Evolutionary conservation across 2,113 vertebrate genomes (phyloP).

Genomic region (Tragelaphus strepsiceros): DNA sequence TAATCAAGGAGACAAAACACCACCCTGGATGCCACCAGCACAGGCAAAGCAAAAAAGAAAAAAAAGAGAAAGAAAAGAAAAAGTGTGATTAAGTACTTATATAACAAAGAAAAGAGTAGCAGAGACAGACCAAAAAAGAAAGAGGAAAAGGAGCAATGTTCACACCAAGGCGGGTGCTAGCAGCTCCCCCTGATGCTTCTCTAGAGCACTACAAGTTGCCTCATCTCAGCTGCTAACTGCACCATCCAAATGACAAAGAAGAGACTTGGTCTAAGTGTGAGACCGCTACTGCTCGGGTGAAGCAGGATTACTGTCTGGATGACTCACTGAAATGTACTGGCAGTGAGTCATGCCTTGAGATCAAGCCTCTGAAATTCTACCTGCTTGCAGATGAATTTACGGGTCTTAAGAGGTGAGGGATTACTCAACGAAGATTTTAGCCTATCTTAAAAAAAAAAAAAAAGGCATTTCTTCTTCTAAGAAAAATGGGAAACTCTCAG

Average conservation of each 20-base stretch:
- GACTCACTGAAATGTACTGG: slow-evolving; percentile 14
- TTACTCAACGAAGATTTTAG: slow-evolving; percentile 18
- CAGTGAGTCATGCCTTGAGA: slow-evolving; percentile 24
- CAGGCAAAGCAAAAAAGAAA: not conserved
- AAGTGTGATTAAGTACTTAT: not conserved
- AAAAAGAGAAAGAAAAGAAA: not conserved
- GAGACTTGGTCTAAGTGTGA: not conserved
- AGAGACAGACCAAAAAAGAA: not conserved
- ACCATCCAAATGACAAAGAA: not conserved
- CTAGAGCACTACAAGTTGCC: not conserved
- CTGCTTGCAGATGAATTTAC: not conserved
- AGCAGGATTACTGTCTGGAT: not conserved
- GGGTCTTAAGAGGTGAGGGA: not conserved
- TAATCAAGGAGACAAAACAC: slow-evolving; percentile 34
- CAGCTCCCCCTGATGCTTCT: not conserved
- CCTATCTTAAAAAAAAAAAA: not conserved
- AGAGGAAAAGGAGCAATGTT: not conserved
- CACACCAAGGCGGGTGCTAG: not conserved
- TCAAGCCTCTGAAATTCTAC: slow-evolving; percentile 26
- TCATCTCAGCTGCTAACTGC: not conserved
- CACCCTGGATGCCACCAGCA: not conserved
- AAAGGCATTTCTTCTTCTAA: slow-evolving; percentile 8
- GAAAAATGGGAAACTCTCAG: slow-evolving; percentile 6
- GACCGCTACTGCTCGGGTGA: not conserved
- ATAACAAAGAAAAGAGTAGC: not conserved